Evolutionary conservation across 2,888 invertebrate genomes (phyloP).

Genomic region (Amiota minor): DNA sequence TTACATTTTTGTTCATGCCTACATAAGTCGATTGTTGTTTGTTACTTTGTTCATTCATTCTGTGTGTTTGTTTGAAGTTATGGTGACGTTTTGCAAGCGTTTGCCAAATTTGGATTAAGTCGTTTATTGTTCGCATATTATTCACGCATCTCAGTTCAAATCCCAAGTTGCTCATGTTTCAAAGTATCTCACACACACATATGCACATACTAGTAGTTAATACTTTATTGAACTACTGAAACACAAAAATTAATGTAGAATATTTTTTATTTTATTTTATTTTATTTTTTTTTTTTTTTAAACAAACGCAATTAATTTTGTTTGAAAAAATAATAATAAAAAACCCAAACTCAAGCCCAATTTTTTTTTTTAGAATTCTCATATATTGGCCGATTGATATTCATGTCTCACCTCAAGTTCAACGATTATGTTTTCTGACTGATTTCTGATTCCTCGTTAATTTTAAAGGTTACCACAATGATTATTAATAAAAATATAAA

Average conservation of each 20-base stretch:
- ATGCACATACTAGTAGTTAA: too few species aligned
- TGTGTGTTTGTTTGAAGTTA: neutral
- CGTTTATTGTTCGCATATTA: neutral
- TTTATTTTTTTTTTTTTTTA: too few species aligned
- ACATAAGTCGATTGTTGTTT: slow-evolving; percentile 31
- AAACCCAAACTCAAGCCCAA: neutral
- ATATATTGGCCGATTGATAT: slow-evolving; percentile 5
- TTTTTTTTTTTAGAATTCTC: neutral
- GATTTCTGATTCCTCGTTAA: too few species aligned
- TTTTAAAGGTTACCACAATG: too few species aligned
- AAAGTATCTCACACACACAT: too few species aligned
- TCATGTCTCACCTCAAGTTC: slow-evolving; percentile 54
- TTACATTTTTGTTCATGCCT: too few species aligned
- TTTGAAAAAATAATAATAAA: too few species aligned
- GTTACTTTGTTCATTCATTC: slow-evolving; percentile 25
- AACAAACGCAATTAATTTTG: too few species aligned
- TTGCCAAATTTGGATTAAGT: slow-evolving; percentile 28
- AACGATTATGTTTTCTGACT: slow-evolving; percentile 40
- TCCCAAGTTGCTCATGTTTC: too few species aligned
- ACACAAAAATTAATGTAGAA: too few species aligned
- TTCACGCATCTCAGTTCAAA: neutral
- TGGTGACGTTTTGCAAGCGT: slow-evolving; percentile 67
- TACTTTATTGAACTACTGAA: too few species aligned
- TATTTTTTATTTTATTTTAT: too few species aligned
- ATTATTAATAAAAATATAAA: neutral